phyloP scores from a whole-genome alignment of 1,140 invertebrate species.

The Heliconius melpomene region DNA sequence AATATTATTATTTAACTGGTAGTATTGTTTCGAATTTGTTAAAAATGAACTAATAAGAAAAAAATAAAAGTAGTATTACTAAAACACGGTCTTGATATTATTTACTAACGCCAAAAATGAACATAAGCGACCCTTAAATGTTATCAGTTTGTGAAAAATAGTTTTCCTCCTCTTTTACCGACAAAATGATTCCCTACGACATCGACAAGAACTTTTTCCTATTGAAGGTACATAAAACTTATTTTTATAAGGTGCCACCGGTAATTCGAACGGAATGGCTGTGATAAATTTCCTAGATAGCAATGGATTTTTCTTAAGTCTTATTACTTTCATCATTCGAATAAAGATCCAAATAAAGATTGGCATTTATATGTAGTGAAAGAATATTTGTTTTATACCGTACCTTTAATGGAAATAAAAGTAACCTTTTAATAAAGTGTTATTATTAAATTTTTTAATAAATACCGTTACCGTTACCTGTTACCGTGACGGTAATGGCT shows the following conservation, averaged over 20 bases:
- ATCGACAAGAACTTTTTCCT: conserved; percentile 15
- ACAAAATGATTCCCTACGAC: conserved; percentile 13
- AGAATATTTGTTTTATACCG: not conserved
- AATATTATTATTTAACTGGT: too few species aligned
- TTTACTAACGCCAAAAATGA: not conserved
- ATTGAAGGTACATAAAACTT: conserved; percentile 24
- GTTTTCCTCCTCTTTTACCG: not conserved
- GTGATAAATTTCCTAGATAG: conserved; percentile 27
- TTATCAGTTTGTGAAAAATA: not conserved
- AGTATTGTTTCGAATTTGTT: too few species aligned
- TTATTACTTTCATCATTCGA: conserved; percentile 6
- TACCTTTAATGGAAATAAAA: too few species aligned
- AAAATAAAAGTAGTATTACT: too few species aligned
- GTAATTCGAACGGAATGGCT: conserved; percentile 13
- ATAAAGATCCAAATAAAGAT: not conserved
- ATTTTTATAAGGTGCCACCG: conserved; percentile 18
- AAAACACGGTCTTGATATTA: too few species aligned
- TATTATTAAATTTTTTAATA: too few species aligned
- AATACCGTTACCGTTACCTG: too few species aligned
- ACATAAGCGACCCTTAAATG: not conserved
- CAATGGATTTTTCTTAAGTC: conserved; percentile 12
- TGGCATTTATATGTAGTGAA: not conserved
- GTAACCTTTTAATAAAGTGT: too few species aligned
- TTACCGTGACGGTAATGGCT: too few species aligned
- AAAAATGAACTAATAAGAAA: too few species aligned